Base-by-base conservation (phyloP, 2,888 invertebrate genomes). In the Eupithecia abbreviata region DNA sequence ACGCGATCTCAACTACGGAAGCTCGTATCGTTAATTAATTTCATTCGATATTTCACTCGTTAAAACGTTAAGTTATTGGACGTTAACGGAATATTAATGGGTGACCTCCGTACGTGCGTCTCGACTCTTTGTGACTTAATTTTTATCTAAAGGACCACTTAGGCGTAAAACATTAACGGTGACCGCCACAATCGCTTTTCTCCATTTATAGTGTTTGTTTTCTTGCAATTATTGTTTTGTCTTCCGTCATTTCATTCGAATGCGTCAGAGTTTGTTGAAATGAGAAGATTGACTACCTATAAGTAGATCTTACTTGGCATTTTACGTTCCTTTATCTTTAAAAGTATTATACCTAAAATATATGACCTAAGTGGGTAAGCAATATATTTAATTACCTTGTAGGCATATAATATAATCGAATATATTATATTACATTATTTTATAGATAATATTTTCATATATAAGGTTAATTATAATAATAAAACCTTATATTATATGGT, bases 11-110 rank as follows among this genome's bases (percentile, higher is more conserved):
- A 79, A 87, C 83, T 86, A 86, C 89, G 89, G 89, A 89, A 90
- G 86, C 86, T 85, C 83, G 75, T 83, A 82, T 78, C 82, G 84
- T 87, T 88, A 86, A 90, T 91, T 88, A 90, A 90, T 91, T 89
- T 89, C 83, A 85, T 87, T 87, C 87, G 87, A 90, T 90, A 89
- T 90, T 88, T 89, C 84, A 88, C 89, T 88, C 89, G 87, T 92
- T 90, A 92, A 92, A 85, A 85, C 74, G 85, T 80, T 85, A 90
- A 91, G 82, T 91, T 91, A 92, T 91, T 84, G 87, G 83, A 84
- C 82, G 88, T 91, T 89, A 86, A 87, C 86, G 86, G 85, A 83
- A 83, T 90, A 90, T 92, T 89, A 89, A 91, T 91, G 89, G 86
- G 84, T 87, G 90, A 90, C 91, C 92, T 91, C 87, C 87, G 85